phyloP scores from a whole-genome alignment of 2,888 invertebrate genomes.

The Lymantria dispar region DNA sequence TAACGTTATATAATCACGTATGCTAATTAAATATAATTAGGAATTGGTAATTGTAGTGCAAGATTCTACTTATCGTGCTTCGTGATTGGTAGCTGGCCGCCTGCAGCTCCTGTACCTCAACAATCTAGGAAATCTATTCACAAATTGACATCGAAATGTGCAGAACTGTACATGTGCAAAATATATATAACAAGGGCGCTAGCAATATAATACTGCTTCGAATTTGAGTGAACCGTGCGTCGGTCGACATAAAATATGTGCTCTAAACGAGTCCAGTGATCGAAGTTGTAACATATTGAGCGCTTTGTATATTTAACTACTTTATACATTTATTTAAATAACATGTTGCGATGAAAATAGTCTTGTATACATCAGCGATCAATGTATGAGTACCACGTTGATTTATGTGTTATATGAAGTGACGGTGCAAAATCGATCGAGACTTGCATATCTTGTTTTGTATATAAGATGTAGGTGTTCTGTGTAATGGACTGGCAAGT shows the following conservation, averaged over 20 bases:
- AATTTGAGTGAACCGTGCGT: slow-evolving; percentile 41
- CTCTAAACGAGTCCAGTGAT: slow-evolving; percentile 45
- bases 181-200: slow-evolving; percentile 52
- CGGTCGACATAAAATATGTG: slow-evolving; percentile 26
- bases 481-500: slow-evolving; percentile 63
- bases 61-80: slow-evolving; percentile 60
- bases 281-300: slow-evolving; percentile 72
- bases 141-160: slow-evolving; percentile 55
- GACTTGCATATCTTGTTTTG: slow-evolving; percentile 65
- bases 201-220: slow-evolving; percentile 63
- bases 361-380: slow-evolving; percentile 38
- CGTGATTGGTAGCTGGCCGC: slow-evolving; percentile 73
- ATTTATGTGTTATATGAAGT: slow-evolving; percentile 71
- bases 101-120: slow-evolving; percentile 73
- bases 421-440: slow-evolving; percentile 85
- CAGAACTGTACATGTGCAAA: slow-evolving; percentile 73
- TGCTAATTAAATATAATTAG: slow-evolving; percentile 39
- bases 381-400: slow-evolving; percentile 42
- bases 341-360: slow-evolving; percentile 34
- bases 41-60: slow-evolving; percentile 57
- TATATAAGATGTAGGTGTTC: slow-evolving; percentile 51
- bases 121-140: slow-evolving; percentile 44
- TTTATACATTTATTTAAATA: slow-evolving; percentile 4
- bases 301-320: slow-evolving; percentile 33
- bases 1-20: slow-evolving; percentile 40